phyloP scores from a whole-genome alignment of 2,888 invertebrate species.

The Agrochola macilenta region DNA sequence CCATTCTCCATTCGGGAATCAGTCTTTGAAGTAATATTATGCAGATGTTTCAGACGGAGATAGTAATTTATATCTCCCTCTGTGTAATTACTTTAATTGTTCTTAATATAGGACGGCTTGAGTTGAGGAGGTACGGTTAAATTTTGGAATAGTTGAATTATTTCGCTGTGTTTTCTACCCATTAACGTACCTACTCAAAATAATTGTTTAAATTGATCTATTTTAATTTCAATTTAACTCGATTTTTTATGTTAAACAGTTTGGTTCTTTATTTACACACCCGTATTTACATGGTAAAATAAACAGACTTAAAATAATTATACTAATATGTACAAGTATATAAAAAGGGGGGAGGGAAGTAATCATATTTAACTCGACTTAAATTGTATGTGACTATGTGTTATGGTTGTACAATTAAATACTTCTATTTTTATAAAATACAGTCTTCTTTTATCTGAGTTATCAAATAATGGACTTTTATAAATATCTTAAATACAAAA shows the following conservation, averaged over 20 bases:
- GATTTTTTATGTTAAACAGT: no score
- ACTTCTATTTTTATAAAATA: background rate
- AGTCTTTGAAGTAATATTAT: constrained; percentile 48
- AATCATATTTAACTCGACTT: no score
- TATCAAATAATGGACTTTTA: background rate
- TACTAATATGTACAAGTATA: no score
- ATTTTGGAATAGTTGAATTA: constrained; percentile 33
- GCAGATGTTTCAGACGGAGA: constrained; percentile 46
- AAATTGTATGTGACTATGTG: no score
- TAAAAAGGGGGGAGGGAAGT: no score
- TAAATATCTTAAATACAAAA: background rate
- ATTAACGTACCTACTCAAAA: background rate
- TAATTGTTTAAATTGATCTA: background rate
- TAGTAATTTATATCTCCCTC: constrained; percentile 41
- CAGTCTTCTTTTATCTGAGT: background rate
- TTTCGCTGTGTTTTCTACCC: background rate
- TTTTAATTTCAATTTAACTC: background rate
- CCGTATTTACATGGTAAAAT: no score
- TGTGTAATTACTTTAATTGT: constrained; percentile 50
- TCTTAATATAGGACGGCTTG: constrained; percentile 31
- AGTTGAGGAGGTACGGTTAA: background rate
- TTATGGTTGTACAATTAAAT: background rate
- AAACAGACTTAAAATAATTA: no score
- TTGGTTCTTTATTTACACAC: no score
- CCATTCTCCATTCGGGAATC: constrained; percentile 28